A percentile compares a stretch with the other conserved stretches of the same genome.
Evolutionary conservation across 2,888 invertebrate genomes (phyloP).

Genomic region (Bugulina stolonifera): DNA sequence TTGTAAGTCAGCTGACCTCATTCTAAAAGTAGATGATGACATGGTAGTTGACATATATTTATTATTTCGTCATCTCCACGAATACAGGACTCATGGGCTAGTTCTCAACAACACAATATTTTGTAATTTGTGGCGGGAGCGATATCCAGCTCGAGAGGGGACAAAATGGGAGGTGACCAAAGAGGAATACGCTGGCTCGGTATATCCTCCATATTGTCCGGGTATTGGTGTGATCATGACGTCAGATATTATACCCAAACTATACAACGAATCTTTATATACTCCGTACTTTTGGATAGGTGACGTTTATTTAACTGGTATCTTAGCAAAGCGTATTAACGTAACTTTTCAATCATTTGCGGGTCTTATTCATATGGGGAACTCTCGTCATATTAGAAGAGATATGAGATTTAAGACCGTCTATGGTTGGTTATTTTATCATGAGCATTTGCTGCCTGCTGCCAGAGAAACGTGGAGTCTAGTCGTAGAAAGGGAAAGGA

Average conservation of each 20-base stretch:
- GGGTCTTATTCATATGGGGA: no score
- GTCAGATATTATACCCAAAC: constrained; percentile 59
- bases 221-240: constrained; percentile 59
- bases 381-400: no score
- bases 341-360: background rate
- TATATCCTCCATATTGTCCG: constrained; percentile 54
- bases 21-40: constrained; percentile 56
- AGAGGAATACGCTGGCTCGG: constrained; percentile 49
- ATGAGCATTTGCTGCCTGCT: no score
- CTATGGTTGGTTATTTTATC: no score
- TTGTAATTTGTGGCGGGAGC: constrained; percentile 51
- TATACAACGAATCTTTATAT: constrained; percentile 61
- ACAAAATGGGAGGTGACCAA: constrained; percentile 55
- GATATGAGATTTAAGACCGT: no score
- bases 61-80: constrained; percentile 34
- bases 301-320: constrained; percentile 78
- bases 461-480: no score
- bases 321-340: constrained; percentile 55
- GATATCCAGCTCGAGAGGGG: constrained; percentile 52
- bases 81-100: constrained; percentile 31
- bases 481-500: no score
- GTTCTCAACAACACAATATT: constrained; percentile 35
- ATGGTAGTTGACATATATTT: constrained; percentile 56
- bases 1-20: constrained; percentile 47
- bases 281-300: constrained; percentile 84